A percentile compares a stretch with the other conserved stretches of the same genome.
These are phyloP conservation scores for Odocoileus virginianus DNA, from an alignment of 2,113 vertebrate genomes.

Conservation along the genomic window DNA sequence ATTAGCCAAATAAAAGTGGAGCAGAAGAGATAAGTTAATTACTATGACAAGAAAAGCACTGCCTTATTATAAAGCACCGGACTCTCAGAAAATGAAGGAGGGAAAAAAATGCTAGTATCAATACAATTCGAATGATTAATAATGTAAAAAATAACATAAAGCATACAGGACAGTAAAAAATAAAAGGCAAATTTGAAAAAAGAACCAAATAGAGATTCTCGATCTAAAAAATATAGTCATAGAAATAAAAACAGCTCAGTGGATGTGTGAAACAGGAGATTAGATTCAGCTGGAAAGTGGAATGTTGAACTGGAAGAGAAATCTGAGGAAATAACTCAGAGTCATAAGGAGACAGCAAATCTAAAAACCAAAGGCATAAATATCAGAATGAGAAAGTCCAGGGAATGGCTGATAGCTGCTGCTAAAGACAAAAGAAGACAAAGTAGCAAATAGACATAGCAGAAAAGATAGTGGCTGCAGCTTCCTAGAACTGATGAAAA, in stretches of 20 bases:
- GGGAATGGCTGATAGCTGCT: rapidly evolving
- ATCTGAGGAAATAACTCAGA: background rate
- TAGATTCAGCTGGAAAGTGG: conserved; percentile 1
- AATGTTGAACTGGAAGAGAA: background rate
- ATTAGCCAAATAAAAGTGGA: background rate
- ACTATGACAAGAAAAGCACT: background rate
- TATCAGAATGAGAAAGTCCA: background rate
- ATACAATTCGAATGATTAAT: background rate
- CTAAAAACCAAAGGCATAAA: background rate
- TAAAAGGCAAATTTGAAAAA: background rate
- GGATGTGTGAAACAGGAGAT: background rate
- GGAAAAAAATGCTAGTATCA: background rate
- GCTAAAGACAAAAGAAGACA: background rate
- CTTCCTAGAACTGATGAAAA: background rate
- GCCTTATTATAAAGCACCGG: background rate
- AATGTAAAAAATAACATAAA: background rate
- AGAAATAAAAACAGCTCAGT: background rate
- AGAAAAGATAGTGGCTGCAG: background rate
- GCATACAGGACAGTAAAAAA: background rate
- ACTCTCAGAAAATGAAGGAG: background rate
- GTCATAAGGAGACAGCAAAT: background rate
- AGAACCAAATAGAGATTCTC: background rate
- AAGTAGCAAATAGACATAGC: background rate
- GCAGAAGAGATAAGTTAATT: background rate
- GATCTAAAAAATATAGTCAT: background rate